Percentiles rank a stretch among this genome's conserved stretches.
These are phyloP conservation scores for Spheniscus humboldti DNA, from an alignment of 2,797 vertebrate genomes.

Conservation along the genomic window DNA sequence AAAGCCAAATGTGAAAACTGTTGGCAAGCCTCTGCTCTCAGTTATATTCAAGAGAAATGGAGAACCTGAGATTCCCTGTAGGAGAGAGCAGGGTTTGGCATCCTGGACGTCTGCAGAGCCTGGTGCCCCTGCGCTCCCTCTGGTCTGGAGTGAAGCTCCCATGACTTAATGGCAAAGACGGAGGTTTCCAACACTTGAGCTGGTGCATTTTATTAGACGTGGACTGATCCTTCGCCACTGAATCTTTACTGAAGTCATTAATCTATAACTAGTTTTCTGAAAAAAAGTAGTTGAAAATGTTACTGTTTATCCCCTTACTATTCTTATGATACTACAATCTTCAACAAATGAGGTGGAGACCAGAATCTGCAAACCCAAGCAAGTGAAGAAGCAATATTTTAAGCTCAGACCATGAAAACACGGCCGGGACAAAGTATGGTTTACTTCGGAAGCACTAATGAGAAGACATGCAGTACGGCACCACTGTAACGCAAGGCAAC, in stretches of 20 bases:
- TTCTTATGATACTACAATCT: too few relatives aligned
- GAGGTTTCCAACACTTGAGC: neutral
- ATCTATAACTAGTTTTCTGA: neutral
- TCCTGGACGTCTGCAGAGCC: neutral
- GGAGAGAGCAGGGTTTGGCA: neutral
- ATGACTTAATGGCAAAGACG: neutral
- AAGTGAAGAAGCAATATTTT: neutral
- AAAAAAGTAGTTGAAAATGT: neutral
- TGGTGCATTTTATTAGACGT: neutral
- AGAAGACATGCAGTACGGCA: rapidly evolving
- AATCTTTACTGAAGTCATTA: neutral
- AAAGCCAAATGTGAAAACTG: neutral
- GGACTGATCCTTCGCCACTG: neutral
- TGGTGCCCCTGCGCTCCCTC: neutral
- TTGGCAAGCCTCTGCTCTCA: neutral
- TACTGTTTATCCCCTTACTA: neutral
- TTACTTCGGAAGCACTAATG: neutral
- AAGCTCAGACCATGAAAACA: neutral
- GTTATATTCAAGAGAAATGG: neutral
- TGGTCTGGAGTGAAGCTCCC: neutral
- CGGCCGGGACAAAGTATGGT: neutral
- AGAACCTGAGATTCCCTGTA: neutral
- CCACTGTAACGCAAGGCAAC: neutral
- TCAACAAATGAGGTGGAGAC: neutral
- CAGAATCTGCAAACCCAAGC: neutral